Percentiles rank a stretch among this genome's conserved stretches.
Evolutionary conservation across 1,140 invertebrate species (phyloP).

Genomic region (Achatina immaculata): DNA sequence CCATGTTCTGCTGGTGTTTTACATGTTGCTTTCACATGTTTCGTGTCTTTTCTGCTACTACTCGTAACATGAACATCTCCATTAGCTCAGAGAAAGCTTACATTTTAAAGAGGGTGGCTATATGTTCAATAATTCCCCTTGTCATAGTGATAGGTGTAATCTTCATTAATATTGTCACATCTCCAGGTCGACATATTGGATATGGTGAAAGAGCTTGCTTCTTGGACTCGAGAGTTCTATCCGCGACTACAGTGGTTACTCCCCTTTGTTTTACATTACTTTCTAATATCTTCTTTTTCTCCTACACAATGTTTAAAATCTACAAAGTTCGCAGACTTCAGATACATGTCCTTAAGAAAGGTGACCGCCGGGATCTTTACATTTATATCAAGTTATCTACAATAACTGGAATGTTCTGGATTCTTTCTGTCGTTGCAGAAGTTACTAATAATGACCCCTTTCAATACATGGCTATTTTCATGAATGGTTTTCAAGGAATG

Average conservation of each 20-base stretch:
- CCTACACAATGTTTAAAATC: no score
- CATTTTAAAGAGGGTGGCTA: not conserved
- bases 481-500: slow-evolving; percentile 76
- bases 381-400: no score
- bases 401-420: no score
- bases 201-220: slow-evolving; percentile 42
- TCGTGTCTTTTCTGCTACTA: not conserved
- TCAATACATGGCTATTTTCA: slow-evolving; percentile 74
- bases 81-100: not conserved
- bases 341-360: no score
- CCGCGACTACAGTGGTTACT: no score
- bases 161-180: not conserved
- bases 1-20: not conserved
- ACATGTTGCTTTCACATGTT: not conserved
- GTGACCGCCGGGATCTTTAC: no score
- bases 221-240: slow-evolving; percentile 37
- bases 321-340: no score
- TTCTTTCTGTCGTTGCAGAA: slow-evolving; percentile 37
- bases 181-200: not conserved
- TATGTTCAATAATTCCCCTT: not conserved
- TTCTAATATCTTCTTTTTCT: no score
- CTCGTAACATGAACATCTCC: not conserved
- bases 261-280: no score
- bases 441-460: slow-evolving; percentile 49
- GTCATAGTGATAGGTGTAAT: not conserved